A percentile compares a stretch with the other conserved stretches of the same genome.
Conservation (phyloP, 2,113 vertebrate species). For the Catagonus wagneri region DNA sequence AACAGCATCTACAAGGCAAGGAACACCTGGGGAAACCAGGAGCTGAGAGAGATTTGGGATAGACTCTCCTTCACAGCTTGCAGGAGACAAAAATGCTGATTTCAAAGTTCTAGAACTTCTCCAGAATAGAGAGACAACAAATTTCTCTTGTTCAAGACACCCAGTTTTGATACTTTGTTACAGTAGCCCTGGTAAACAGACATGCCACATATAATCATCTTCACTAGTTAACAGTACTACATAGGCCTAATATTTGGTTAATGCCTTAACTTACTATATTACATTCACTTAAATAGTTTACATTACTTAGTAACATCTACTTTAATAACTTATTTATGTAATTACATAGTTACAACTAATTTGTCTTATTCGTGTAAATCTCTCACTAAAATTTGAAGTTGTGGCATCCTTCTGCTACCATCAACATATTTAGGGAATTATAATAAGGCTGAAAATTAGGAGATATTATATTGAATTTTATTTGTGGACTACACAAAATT, state of each 20-base stretch:
- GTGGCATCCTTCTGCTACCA: not conserved
- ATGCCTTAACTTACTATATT: not conserved
- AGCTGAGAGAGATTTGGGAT: not conserved
- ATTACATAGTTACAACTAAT: not conserved
- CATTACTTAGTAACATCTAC: not conserved
- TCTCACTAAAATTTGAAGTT: not conserved
- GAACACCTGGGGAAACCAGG: not conserved
- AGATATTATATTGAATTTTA: constrained; percentile 33
- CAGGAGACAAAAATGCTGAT: not conserved
- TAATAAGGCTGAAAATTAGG: not conserved
- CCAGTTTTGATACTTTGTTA: not conserved
- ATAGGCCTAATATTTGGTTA: not conserved
- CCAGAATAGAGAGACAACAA: not conserved
- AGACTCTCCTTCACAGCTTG: not conserved
- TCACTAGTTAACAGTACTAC: not conserved
- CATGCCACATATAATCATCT: not conserved
- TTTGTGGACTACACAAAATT: not conserved
- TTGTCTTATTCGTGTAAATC: not conserved
- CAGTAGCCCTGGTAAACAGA: not conserved
- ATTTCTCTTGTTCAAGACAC: not conserved
- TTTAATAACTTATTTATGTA: not conserved
- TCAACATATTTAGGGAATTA: not conserved
- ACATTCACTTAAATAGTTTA: not conserved
- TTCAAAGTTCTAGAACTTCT: not conserved
- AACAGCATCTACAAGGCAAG: not conserved